Percentiles rank a stretch among this genome's conserved stretches.
phyloP scores from a whole-genome alignment of 1,140 invertebrate genomes.

The Fopius arisanus region DNA sequence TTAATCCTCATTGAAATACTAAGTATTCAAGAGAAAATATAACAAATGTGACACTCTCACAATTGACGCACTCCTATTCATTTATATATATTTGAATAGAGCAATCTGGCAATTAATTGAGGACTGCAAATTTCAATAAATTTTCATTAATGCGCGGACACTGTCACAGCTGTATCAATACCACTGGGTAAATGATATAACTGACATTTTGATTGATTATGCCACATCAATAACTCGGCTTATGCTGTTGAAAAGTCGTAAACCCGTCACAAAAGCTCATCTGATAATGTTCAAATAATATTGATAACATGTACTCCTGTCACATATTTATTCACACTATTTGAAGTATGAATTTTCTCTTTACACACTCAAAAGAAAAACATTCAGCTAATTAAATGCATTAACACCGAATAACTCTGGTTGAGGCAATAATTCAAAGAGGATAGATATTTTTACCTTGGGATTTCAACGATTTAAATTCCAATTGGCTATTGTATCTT shows the following conservation, averaged over 20 bases:
- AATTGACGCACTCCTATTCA: not conserved
- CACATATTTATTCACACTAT: too few species aligned
- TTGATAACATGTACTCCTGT: not conserved
- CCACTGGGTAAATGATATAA: not conserved
- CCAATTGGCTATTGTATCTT: too few species aligned
- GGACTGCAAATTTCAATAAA: not conserved
- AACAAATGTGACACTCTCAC: too few species aligned
- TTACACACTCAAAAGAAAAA: too few species aligned
- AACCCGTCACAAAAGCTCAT: not conserved
- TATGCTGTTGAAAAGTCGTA: not conserved
- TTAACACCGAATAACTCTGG: too few species aligned
- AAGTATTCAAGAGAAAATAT: not conserved
- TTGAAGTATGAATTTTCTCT: too few species aligned
- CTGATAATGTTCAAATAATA: not conserved
- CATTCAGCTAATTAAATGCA: too few species aligned
- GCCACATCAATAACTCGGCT: not conserved
- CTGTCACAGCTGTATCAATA: not conserved
- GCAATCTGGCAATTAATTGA: not conserved
- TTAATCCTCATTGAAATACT: too few species aligned
- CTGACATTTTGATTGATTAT: not conserved
- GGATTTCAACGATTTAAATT: too few species aligned
- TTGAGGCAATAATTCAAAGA: too few species aligned
- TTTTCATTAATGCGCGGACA: not conserved
- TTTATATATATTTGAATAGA: not conserved
- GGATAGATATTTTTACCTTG: too few species aligned